Evolutionary conservation across 2,888 invertebrate genomes (phyloP), one percentile per base, ranked within the genome.

Genomic region (Hemicrepidius hirtus): DNA sequence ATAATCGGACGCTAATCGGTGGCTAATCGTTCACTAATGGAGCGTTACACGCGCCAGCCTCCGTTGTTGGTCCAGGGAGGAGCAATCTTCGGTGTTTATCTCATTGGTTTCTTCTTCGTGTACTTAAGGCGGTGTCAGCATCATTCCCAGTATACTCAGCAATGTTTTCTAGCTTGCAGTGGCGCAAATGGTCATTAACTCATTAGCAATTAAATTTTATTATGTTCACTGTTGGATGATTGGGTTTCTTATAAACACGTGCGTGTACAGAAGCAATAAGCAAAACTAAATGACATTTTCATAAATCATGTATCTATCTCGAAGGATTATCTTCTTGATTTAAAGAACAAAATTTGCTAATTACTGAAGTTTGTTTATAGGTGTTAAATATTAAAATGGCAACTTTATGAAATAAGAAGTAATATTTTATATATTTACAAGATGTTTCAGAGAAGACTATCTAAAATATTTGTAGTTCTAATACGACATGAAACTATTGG

Each of bases 91-190:
- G 62, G 73, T 77, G 75, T 77, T 78, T 77, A 73, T 75, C 76
- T 79, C 79, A 79, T 79, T 79, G 80, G 80, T 72, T 75, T 80
- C 78, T 75, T 78, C 75, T 79, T 79, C 76, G 73, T 74, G 75
- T 74, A 62, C 60, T 77, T 71, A 73, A 78, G 77, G 78, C 78
- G 80, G 78, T 76, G 76, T 76, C 74, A 75, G 67, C 73, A 71
- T 60, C 55, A 16, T 16, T 55, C 28, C 32, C 32, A 32, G 40
- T 55, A 44, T 35, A 28, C 12, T 24, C 7, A n/a, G 53, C 28
- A 28, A 53, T 53, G 66, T 69, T 70, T 55, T 64, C 40, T 55
- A 44, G 20, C 63, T 57, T 55, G 57, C 71, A 66, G 66, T 60
- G 59, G 60, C 53, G 40, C 53, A 66, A 71, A 65, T 20, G 59